phyloP scores from a whole-genome alignment of 2,797 vertebrate species.

The Cirrhinus mrigala region DNA sequence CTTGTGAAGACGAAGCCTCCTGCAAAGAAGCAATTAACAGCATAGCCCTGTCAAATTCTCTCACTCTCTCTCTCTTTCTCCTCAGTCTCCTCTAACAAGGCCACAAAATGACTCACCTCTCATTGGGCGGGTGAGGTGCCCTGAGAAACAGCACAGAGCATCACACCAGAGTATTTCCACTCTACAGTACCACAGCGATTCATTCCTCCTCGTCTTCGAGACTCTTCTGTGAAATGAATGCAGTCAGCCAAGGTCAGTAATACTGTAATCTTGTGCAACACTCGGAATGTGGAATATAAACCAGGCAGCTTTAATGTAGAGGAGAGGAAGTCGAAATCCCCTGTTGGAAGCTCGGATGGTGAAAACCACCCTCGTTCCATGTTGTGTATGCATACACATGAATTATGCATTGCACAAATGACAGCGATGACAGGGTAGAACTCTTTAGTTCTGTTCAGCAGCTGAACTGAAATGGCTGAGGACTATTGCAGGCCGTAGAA shows the following conservation, averaged over 20 bases:
- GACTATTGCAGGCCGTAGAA: not conserved
- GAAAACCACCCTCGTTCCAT: not conserved
- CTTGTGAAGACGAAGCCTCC: slow-evolving; percentile 79
- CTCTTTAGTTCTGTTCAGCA: not conserved
- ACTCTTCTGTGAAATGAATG: slow-evolving; percentile 36
- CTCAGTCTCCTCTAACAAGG: slow-evolving; percentile 60
- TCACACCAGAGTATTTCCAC: slow-evolving; percentile 37
- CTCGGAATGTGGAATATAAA: slow-evolving; percentile 37
- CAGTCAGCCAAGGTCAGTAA: slow-evolving; percentile 42
- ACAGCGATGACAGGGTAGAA: slow-evolving; percentile 16
- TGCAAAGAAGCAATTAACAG: slow-evolving; percentile 84
- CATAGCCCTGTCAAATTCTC: slow-evolving; percentile 78
- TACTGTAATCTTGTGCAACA: slow-evolving; percentile 40
- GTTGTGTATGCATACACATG: slow-evolving; percentile 41
- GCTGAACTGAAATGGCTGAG: slow-evolving; percentile 18
- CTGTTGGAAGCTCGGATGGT: not conserved
- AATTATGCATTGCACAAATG: slow-evolving; percentile 36
- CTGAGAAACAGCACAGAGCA: slow-evolving; percentile 34
- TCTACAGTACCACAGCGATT: slow-evolving; percentile 22
- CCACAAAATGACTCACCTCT: slow-evolving; percentile 57
- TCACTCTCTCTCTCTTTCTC: slow-evolving; percentile 53
- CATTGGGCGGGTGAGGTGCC: slow-evolving; percentile 50
- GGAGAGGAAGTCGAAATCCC: slow-evolving; percentile 29
- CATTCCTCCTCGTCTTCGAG: slow-evolving; percentile 37
- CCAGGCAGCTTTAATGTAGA: slow-evolving; percentile 13